Evolutionary conservation across 2,113 vertebrate genomes (phyloP), one percentile per base, ranked within the genome.

Genomic region (Megaceryle torquata): DNA sequence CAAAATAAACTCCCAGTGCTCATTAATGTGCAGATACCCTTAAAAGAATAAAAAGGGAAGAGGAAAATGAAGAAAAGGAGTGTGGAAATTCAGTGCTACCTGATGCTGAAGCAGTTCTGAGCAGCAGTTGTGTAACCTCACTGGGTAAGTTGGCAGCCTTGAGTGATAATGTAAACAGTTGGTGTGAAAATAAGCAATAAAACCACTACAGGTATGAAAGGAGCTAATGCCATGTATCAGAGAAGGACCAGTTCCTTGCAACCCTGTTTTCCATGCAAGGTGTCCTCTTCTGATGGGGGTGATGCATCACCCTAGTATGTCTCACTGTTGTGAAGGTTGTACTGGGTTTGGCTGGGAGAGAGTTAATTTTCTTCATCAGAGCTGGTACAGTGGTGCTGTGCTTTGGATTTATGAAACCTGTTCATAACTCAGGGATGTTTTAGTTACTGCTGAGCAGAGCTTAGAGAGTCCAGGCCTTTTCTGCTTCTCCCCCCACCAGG

Each of bases 401-500:
- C 2, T 44, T 51, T 8, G 43, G 26, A 29, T 65, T 72, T 60
- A 4, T 31, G 25, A 0, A 63, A 75, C 6, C 8, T 1, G 18
- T 0, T 14, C 53, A 1, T 50, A 15, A 18, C 5, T 13, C 16
- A 2, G 20, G 11, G 39, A 35, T 54, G 50, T 15, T 75, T 39
- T 0, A 0, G 3, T 13, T 57, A 0, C 1, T 20, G n/a, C 82
- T 60, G 54, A 84, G 63, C 43, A 69, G 63, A 3, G 21, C 15
- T 83, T 15, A 26, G 13, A 43, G 13, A 16, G 20, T 6, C 18
- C 37, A 33, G 46, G 51, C 41, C 22, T 76, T 9, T 67, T 51
- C 89, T 83, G 61, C 44, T 26, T 15, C 68, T 59, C 37, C 31
- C 22, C 4, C 18, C 57, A 13, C 2, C 61, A 35, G 11, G 1